Conservation (phyloP, 2,888 invertebrate species). For the Drosophila ustulata region DNA sequence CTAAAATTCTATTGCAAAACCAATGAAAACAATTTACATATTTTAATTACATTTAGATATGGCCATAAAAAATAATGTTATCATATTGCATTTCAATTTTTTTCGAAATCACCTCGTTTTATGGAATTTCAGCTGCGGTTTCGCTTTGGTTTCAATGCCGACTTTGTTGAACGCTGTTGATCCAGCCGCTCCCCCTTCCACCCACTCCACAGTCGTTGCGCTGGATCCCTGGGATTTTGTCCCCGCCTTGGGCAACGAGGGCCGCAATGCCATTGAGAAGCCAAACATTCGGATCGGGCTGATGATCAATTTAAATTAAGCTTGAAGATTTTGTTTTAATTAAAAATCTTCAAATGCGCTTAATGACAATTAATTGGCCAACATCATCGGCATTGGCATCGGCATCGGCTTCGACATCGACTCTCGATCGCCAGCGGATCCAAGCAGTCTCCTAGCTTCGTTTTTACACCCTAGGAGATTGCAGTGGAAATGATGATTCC, state of each 20-base stretch:
- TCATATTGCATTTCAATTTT: too few relatives aligned
- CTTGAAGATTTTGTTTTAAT: slow-evolving; percentile 78
- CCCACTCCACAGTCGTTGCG: slow-evolving; percentile 21
- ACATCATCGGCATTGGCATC: slow-evolving; percentile 65
- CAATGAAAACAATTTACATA: too few relatives aligned
- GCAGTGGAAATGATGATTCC: slow-evolving; percentile 22
- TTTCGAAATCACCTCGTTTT: slow-evolving; percentile 21
- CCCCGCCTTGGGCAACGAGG: slow-evolving; percentile 13
- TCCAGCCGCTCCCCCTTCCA: slow-evolving; percentile 12
- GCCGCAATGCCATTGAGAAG: slow-evolving; percentile 58
- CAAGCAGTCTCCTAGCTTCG: slow-evolving; percentile 31
- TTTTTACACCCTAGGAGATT: slow-evolving; percentile 56
- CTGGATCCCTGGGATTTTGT: not conserved
- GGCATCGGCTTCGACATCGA: slow-evolving; percentile 40
- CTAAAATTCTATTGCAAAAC: too few relatives aligned
- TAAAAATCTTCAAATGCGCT: slow-evolving; percentile 82
- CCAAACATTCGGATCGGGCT: slow-evolving; percentile 35
- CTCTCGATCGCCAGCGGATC: slow-evolving; percentile 42
- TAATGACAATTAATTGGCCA: slow-evolving; percentile 81
- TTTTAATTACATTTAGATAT: too few relatives aligned
- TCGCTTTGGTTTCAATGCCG: slow-evolving; percentile 59
- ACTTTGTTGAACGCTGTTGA: slow-evolving; percentile 21
- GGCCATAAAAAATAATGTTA: too few relatives aligned
- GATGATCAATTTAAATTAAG: slow-evolving; percentile 81
- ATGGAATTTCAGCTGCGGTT: slow-evolving; percentile 31